These are phyloP conservation scores for Cherax destructor DNA, from an alignment of 1,140 invertebrate genomes.

Conservation along the genomic window DNA sequence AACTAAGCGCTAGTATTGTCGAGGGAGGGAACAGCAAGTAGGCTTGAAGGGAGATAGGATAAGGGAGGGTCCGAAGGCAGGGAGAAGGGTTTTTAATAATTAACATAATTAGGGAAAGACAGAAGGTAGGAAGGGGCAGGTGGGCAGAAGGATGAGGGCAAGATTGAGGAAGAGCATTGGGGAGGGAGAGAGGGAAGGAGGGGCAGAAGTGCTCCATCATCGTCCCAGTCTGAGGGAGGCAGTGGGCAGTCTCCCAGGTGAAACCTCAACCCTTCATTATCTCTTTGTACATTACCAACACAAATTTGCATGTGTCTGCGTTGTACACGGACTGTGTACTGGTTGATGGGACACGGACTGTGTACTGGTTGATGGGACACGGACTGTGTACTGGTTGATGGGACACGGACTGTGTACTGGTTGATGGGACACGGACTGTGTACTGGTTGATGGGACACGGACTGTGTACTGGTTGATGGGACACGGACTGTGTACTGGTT, in stretches of 20 bases:
- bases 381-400: too few species aligned
- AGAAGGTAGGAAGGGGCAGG: neutral
- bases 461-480: too few species aligned
- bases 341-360: neutral
- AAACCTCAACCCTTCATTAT: conserved; percentile 37
- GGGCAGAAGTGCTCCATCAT: conserved; percentile 12
- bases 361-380: too few species aligned
- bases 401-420: too few species aligned
- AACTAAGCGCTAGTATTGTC: too few species aligned
- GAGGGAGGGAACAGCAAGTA: neutral
- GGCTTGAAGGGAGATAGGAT: neutral
- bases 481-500: too few species aligned
- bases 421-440: too few species aligned
- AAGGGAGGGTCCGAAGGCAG: neutral
- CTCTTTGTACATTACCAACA: conserved; percentile 21
- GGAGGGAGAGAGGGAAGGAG: neutral
- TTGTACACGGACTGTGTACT: neutral
- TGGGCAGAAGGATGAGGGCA: neutral
- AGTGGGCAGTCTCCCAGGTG: conserved; percentile 12
- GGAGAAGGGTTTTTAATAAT: neutral
- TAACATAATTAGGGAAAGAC: neutral
- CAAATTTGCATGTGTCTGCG: conserved; percentile 2
- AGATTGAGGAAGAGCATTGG: conserved; percentile 2
- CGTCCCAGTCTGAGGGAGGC: neutral
- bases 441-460: too few species aligned